Percentiles rank a stretch among this genome's conserved stretches.
Evolutionary conservation across 2,113 vertebrate species (phyloP).

Genomic region (Lepus timidus): DNA sequence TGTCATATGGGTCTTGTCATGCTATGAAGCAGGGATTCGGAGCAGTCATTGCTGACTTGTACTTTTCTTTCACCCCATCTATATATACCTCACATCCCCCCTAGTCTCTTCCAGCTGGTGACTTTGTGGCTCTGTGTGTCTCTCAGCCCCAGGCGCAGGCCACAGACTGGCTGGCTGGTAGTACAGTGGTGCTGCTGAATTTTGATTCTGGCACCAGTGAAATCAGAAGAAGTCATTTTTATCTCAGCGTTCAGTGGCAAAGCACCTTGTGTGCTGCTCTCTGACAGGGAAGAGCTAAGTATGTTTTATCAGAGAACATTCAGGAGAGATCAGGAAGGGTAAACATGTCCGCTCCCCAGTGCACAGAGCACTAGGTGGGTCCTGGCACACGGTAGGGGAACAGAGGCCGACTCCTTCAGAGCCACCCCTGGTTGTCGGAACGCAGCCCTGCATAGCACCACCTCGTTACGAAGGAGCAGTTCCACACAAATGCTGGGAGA

Average conservation of each 20-base stretch:
- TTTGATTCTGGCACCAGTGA: not conserved
- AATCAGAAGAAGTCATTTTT: not conserved
- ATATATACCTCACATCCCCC: not conserved
- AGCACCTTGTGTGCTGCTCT: not conserved
- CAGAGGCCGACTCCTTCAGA: not conserved
- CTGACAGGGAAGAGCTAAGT: not conserved
- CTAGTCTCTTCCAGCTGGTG: not conserved
- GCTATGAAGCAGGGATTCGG: not conserved
- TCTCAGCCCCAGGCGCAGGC: not conserved
- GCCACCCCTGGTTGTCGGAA: not conserved
- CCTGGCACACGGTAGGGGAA: not conserved
- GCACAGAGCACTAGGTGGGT: not conserved
- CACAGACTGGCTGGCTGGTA: not conserved
- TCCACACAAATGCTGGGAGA: not conserved
- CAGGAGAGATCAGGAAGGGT: not conserved
- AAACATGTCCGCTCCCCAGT: not conserved
- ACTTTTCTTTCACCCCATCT: no score
- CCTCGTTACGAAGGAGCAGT: slow-evolving; percentile 13
- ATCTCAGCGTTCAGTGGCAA: not conserved
- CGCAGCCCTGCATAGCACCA: not conserved
- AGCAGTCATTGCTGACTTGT: not conserved
- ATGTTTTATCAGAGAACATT: not conserved
- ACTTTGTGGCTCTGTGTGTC: not conserved
- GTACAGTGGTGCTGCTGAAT: not conserved
- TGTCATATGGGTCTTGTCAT: not conserved